Percentiles rank a stretch among this genome's conserved stretches.
Conservation (phyloP, 2,888 invertebrate species). For the Venusia cambrica region DNA sequence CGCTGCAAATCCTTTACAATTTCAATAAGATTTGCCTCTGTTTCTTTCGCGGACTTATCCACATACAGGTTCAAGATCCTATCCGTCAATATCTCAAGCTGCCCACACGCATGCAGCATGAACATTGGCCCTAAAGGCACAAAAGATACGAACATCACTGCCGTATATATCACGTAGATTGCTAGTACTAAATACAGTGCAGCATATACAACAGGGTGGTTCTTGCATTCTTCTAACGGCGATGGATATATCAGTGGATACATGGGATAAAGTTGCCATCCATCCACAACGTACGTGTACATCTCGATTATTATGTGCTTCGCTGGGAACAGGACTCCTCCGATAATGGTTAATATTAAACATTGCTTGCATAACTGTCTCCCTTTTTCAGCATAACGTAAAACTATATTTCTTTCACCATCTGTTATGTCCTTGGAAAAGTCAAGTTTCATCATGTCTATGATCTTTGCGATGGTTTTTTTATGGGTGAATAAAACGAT, state of each 20-base stretch:
- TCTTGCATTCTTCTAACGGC: constrained; percentile 19
- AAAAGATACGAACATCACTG: constrained; percentile 12
- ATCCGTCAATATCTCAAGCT: constrained; percentile 22
- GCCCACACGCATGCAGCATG: constrained; percentile 25
- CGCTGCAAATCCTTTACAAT: constrained; percentile 10
- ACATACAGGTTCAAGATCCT: constrained; percentile 1
- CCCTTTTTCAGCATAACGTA: constrained; percentile 12
- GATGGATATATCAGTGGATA: constrained; percentile 14
- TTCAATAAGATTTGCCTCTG: background rate
- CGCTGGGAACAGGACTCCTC: background rate
- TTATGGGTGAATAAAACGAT: constrained; percentile 4
- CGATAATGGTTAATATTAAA: constrained; percentile 1
- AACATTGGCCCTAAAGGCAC: constrained; percentile 21
- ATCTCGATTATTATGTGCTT: constrained; percentile 12
- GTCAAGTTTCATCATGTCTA: constrained; percentile 17
- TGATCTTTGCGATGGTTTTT: constrained; percentile 4
- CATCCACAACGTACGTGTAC: constrained; percentile 10
- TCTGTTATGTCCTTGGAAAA: constrained; percentile 2
- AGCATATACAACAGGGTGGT: constrained; percentile 9
- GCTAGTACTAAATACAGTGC: constrained; percentile 3
- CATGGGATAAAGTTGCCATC: constrained; percentile 5
- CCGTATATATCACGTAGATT: constrained; percentile 2
- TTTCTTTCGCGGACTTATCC: background rate
- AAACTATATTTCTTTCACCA: constrained; percentile 11
- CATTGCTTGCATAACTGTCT: constrained; percentile 8